Conservation (phyloP, 2,888 invertebrate species). For the Drosophila ustulata region DNA sequence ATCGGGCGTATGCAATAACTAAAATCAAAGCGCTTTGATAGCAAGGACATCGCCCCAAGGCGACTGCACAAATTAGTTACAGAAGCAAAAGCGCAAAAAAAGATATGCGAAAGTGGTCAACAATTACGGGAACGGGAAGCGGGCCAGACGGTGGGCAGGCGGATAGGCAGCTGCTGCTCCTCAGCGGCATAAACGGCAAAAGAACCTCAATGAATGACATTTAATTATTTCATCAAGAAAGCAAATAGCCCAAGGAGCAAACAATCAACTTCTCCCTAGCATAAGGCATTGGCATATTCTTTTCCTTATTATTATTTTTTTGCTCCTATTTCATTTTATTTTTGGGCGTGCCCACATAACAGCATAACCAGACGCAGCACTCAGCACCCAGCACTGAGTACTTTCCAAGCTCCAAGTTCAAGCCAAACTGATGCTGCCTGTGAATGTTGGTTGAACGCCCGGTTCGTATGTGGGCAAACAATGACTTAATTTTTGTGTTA, state of each 20-base stretch:
- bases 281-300: slow-evolving; percentile 61
- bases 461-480: slow-evolving; percentile 23
- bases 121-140: slow-evolving; percentile 55
- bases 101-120: slow-evolving; percentile 75
- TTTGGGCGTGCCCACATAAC: slow-evolving; percentile 36
- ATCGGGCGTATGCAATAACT: slow-evolving; percentile 27
- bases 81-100: slow-evolving; percentile 60
- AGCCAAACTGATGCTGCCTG: background rate
- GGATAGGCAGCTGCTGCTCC: slow-evolving; percentile 36
- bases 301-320: slow-evolving; percentile 19
- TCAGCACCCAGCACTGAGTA: slow-evolving; percentile 8
- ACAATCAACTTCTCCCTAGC: slow-evolving; percentile 68
- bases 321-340: background rate
- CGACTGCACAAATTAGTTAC: slow-evolving; percentile 74
- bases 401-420: slow-evolving; percentile 12
- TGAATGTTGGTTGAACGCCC: slow-evolving; percentile 18
- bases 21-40: slow-evolving; percentile 55
- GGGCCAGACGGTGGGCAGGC: background rate
- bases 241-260: slow-evolving; percentile 76
- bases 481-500: slow-evolving; percentile 25
- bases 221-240: slow-evolving; percentile 81
- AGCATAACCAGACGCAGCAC: slow-evolving; percentile 27
- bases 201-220: slow-evolving; percentile 76
- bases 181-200: slow-evolving; percentile 42
- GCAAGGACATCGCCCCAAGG: slow-evolving; percentile 48